Base-by-base conservation (phyloP, 2,113 vertebrate species). In the Oncorhynchus kisutch region DNA sequence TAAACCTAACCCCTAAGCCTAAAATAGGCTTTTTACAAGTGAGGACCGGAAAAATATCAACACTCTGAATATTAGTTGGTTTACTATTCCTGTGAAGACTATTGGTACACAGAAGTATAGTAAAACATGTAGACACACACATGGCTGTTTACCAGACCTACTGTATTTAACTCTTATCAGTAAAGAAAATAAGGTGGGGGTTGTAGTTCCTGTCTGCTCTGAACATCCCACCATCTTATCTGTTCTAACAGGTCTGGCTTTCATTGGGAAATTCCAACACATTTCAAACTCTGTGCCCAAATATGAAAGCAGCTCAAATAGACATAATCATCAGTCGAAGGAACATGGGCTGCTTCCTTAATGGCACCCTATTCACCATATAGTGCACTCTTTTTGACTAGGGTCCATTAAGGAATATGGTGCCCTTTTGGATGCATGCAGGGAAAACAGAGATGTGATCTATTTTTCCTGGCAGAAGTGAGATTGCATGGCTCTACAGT, bases 301-400 rank as follows among this genome's bases (percentile, higher is more conserved):
- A 49, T 20, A 12, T 31, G 11, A 59, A 16, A 60, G 64, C 71
- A 24, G 0, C 54, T 71, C 64, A 51, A 13, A 59, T 29, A 78
- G 81, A 81, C 72, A 0, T 71, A 78, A 84, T 78, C 49, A 24
- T 70, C 74, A 20, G 78, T 80, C 70, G 8, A 25, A 22, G 80
- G 76, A 69, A 14, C 14, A 22, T 9, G 2, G 8, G 1, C n/a
- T 62, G 1, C 16, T 54, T 54, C 51, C 51, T 14, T 18, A 54
- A 54, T 18, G 16, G 51, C 51, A 13, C 51, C 16, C 3, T 54
- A 54, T 16, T 54, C 51, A 7, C 51, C 16, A 16, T 14, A 54
- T 2, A 54, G 51, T 16, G 51, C 4, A 54, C 5, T 54, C 3
- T 1, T 54, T 54, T 18, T 18, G 51, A 54, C 51, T 14, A 54